Base-by-base conservation (phyloP, 2,113 vertebrate species). In the Sapayoa aenigma region DNA sequence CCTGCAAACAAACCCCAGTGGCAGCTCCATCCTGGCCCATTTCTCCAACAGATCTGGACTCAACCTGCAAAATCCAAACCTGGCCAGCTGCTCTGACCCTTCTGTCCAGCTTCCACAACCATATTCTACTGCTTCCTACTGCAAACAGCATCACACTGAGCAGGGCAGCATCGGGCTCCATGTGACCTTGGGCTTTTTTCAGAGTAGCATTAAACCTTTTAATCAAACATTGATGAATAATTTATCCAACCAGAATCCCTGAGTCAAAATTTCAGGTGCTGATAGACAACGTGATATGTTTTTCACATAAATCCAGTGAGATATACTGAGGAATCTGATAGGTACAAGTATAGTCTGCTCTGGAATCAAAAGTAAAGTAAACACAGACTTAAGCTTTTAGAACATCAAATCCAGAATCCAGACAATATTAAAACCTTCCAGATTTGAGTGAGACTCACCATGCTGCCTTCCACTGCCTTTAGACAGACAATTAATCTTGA, bases 401-500 rank as follows among this genome's bases (percentile, higher is more conserved):
- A 91, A 63, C 63, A 77, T 46, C 75, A 88, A 62, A 93, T 93
- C 53, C 79, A 91, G 47, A 73, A 44, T 75, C 62, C 75, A 84
- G 65, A 25, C 53, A 90, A 75, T n/a, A 75, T 68, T 75, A 58
- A 95, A 92, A 58, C 30, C 31, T 84, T 86, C 35, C 33, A 84
- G 73, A 60, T 74, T 60, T 79, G 31, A 84, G 71, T 55, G 31
- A 79, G 30, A 87, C 31, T 83, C 59, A 65, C 42, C 75, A 67
- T 72, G 66, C 52, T 93, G 75, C 74, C 49, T 90, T 91, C 72
- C 41, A n/a, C n/a, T 85, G 75, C 7, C 27, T 80, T 92, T 88
- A 83, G 28, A 73, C 41, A 95, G n/a, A 89, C 37, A 80, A 92
- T 94, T 83, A 76, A 92, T 94, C 83, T 81, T 84, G 72, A 77